A percentile compares a stretch with the other conserved stretches of the same genome.
Evolutionary conservation across 2,888 invertebrate genomes (phyloP).

Genomic region (Orchesellides sinensis): DNA sequence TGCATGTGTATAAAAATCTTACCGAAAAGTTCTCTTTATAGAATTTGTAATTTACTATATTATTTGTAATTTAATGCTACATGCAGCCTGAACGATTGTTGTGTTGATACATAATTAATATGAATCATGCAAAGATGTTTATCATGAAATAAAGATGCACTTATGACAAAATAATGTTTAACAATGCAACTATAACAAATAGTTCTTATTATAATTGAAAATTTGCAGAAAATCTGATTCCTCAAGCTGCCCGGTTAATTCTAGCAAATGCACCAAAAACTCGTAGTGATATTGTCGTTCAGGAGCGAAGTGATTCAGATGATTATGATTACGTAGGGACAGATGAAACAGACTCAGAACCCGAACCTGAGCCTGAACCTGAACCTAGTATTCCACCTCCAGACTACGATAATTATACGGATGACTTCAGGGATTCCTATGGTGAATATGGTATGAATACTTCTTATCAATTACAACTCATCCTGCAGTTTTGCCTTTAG

Average conservation of each 20-base stretch:
- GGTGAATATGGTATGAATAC: constrained; percentile 73
- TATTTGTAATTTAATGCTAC: too few relatives aligned
- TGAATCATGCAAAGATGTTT: too few relatives aligned
- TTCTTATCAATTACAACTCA: background rate
- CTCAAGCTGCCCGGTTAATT: constrained; percentile 72
- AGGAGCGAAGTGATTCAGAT: constrained; percentile 68
- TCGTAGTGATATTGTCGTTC: constrained; percentile 59
- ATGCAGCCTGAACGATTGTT: too few relatives aligned
- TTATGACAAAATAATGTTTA: too few relatives aligned
- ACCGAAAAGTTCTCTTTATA: too few relatives aligned
- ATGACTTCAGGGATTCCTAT: constrained; percentile 71
- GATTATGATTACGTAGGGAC: constrained; percentile 68
- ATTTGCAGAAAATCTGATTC: constrained; percentile 72
- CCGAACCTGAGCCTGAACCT: too few relatives aligned
- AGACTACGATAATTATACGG: constrained; percentile 69
- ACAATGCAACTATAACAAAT: too few relatives aligned
- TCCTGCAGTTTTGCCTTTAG: background rate
- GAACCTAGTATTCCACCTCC: constrained; percentile 60
- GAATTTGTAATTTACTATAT: too few relatives aligned
- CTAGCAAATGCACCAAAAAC: constrained; percentile 68
- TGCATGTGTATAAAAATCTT: too few relatives aligned
- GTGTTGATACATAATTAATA: too few relatives aligned
- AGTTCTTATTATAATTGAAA: too few relatives aligned
- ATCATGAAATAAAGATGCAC: too few relatives aligned
- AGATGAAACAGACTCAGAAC: constrained; percentile 63